These are phyloP conservation scores for Venustaconcha ellipsiformis DNA, from an alignment of 1,140 invertebrate species.

Conservation along the genomic window DNA sequence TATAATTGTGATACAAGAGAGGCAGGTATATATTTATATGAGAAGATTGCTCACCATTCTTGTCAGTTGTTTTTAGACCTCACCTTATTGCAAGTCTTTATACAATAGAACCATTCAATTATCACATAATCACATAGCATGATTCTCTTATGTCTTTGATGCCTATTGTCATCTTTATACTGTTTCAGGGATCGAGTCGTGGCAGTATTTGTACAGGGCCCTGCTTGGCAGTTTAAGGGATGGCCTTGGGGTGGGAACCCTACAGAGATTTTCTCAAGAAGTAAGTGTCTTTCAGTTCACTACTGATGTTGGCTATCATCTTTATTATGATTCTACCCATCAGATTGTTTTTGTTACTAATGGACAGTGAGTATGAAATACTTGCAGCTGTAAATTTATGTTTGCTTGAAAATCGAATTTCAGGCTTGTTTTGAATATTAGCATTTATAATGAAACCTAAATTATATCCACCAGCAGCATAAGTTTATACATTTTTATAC, in stretches of 20 bases:
- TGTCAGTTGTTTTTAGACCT: neutral
- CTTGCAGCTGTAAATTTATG: too few relatives aligned
- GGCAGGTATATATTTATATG: too few relatives aligned
- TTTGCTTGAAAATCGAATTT: too few relatives aligned
- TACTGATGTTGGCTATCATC: neutral
- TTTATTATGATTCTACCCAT: neutral
- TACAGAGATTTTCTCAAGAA: conserved; percentile 96
- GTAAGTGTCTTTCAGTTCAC: conserved; percentile 72
- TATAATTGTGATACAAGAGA: too few relatives aligned
- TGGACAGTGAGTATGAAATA: too few relatives aligned
- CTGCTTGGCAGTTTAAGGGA: conserved; percentile 99
- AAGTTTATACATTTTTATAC: too few relatives aligned
- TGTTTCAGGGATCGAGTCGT: conserved; percentile 86
- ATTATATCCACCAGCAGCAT: too few relatives aligned
- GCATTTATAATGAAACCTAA: too few relatives aligned
- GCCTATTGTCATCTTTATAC: neutral
- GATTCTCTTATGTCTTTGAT: neutral
- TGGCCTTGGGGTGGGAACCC: conserved; percentile 99
- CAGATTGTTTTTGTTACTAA: too few relatives aligned
- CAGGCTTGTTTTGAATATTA: too few relatives aligned
- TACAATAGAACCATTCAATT: neutral
- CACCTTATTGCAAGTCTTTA: neutral
- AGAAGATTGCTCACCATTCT: too few relatives aligned
- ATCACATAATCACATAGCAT: neutral
- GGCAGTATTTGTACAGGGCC: conserved; percentile 98